These are phyloP conservation scores for Pammene aurita DNA, from an alignment of 2,888 invertebrate genomes.

Conservation along the genomic window DNA sequence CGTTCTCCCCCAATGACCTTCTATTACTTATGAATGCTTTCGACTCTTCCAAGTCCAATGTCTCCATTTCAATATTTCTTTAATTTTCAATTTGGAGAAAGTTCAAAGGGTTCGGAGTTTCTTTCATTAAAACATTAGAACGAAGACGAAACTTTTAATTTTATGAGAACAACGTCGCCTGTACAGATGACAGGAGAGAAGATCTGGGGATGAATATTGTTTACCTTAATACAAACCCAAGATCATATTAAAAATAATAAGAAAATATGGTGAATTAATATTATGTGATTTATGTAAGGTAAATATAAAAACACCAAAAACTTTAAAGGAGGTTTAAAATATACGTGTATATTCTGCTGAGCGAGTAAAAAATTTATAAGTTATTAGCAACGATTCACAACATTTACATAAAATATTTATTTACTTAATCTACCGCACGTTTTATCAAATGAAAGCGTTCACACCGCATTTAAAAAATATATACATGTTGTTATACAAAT, in stretches of 20 bases:
- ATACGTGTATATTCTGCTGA: too few species aligned
- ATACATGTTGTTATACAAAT: not conserved
- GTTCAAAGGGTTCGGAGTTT: constrained; percentile 16
- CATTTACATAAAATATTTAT: not conserved
- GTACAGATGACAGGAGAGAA: constrained; percentile 13
- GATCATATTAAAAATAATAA: too few species aligned
- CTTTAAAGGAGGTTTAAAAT: too few species aligned
- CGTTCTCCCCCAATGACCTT: too few species aligned
- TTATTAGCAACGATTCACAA: not conserved
- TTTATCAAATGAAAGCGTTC: not conserved
- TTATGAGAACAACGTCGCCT: constrained; percentile 19
- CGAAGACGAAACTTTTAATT: constrained; percentile 20
- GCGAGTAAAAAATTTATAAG: too few species aligned
- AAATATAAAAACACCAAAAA: too few species aligned
- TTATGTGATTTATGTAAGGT: too few species aligned
- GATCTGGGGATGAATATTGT: not conserved
- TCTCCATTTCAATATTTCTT: constrained; percentile 17
- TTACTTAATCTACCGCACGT: not conserved
- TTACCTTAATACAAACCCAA: too few species aligned
- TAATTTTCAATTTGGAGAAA: constrained; percentile 22
- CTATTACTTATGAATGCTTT: not conserved
- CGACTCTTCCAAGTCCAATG: not conserved
- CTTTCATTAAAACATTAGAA: constrained; percentile 32
- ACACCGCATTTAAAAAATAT: not conserved
- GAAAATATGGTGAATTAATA: too few species aligned